A percentile compares a stretch with the other conserved stretches of the same genome.
Evolutionary conservation across 1,140 invertebrate species (phyloP).

Genomic region (Gonatopus flavifemur): DNA sequence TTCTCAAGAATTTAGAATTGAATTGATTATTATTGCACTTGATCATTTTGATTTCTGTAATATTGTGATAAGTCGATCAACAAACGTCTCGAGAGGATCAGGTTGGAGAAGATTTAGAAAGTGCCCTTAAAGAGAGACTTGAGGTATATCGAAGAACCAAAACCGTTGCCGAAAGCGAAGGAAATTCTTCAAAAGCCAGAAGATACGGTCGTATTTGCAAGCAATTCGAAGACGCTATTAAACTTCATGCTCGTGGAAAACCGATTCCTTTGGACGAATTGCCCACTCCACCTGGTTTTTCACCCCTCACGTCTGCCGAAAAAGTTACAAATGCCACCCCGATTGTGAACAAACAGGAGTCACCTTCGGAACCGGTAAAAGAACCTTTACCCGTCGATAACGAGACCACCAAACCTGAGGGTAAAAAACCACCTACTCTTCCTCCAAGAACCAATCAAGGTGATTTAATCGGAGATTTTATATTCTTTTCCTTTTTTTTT

Average conservation of each 20-base stretch:
- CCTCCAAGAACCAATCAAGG: constrained; percentile 24
- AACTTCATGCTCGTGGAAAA: constrained; percentile 74
- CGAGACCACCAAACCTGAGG: not conserved
- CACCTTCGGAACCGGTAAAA: constrained; percentile 9
- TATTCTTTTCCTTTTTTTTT: not conserved
- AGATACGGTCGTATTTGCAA: constrained; percentile 90
- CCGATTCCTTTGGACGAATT: constrained; percentile 80
- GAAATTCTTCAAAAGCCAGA: constrained; percentile 82
- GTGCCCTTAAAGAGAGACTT: constrained; percentile 82
- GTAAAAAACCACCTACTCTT: constrained; percentile 13
- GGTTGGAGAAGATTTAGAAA: constrained; percentile 67
- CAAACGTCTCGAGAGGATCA: too few species aligned
- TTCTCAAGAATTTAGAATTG: too few species aligned
- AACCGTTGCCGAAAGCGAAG: constrained; percentile 72
- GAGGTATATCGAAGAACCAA: constrained; percentile 76
- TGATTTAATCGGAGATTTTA: constrained; percentile 11
- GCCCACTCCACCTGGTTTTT: constrained; percentile 82
- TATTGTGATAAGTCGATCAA: too few species aligned
- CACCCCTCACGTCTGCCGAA: constrained; percentile 48
- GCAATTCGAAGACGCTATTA: constrained; percentile 91
- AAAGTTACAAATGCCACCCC: constrained; percentile 24
- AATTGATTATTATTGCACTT: too few species aligned
- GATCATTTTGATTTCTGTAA: too few species aligned
- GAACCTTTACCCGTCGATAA: constrained; percentile 7
- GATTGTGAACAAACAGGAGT: constrained; percentile 11